Base-by-base conservation (phyloP, 2,888 invertebrate species). In the Chalcosyrphus nemorum region DNA sequence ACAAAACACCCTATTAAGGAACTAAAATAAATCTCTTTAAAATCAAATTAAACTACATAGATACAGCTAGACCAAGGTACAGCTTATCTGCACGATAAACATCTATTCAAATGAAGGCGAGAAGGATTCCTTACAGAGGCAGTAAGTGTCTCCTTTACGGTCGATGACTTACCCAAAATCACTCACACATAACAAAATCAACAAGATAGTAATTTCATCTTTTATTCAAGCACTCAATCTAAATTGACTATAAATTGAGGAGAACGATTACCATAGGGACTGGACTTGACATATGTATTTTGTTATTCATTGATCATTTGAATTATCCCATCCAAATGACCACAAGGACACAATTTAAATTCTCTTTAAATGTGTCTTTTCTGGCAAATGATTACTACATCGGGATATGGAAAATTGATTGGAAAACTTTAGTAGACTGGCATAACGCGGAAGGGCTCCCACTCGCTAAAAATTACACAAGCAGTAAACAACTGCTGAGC, bases 211-310 rank as follows among this genome's bases (percentile, higher is more conserved):
- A 3, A 21, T 17, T 21, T 45, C 45, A 45, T 45, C 21, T 45
- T 45, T 45, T 21, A 45, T 45, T 45, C 45, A 45, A 45, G 21
- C 45, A 21, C 38, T 41, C 57, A 41, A 57, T 24, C 57, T 38
- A 41, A 57, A 57, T 24, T 38, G 57, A 13, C 21, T 13, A 41
- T 57, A 41, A 38, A 57, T 21, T 24, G 38, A 21, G 15, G 38
- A 9, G 13, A 38, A n/a, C 0, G 17, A 32, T 57, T 38, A 38
- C 24, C 38, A 13, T 27, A 19, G 35, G 15, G 35, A 35, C 38
- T 19, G 35, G 4, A n/a, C n/a, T 15, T 19, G 17, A 6, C 35
- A 35, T 32, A 5, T 17, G 19, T 56, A 7, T 32, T 19, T 6
- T 2, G 0, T 45, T 21, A 45, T 21, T 45, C 45, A 21, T 21